Percentiles rank a stretch among this genome's conserved stretches.
These are phyloP conservation scores for Intellagama lesueurii DNA, from an alignment of 2,797 vertebrate species.

Conservation along the genomic window DNA sequence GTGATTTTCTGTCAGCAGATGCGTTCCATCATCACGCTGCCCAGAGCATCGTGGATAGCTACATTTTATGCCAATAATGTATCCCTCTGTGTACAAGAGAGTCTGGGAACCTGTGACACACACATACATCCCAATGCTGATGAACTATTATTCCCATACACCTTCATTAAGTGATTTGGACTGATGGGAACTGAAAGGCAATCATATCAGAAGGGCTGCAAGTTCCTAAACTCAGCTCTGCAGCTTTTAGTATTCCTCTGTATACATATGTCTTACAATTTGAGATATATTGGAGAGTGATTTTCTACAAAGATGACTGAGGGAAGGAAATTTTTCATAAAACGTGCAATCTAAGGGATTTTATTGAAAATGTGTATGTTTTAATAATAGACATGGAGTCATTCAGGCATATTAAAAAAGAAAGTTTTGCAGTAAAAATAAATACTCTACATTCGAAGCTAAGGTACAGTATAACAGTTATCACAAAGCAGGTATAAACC, in stretches of 20 bases:
- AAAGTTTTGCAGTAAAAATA: slow-evolving; percentile 28
- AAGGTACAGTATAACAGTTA: slow-evolving; percentile 19
- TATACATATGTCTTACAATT: background rate
- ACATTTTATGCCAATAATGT: background rate
- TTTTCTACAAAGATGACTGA: slow-evolving; percentile 7
- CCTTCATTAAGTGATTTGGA: background rate
- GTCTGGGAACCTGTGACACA: background rate
- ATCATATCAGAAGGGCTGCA: background rate
- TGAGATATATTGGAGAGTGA: background rate
- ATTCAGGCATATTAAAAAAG: background rate
- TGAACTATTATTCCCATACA: background rate
- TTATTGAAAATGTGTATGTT: slow-evolving; percentile 10
- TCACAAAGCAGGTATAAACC: background rate
- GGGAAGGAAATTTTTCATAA: background rate
- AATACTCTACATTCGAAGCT: background rate
- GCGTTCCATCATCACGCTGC: background rate
- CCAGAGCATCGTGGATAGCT: background rate
- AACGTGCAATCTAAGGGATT: background rate
- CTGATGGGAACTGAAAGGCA: background rate
- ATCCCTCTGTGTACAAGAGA: background rate
- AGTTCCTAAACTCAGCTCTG: background rate
- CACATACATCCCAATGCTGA: background rate
- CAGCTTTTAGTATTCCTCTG: too few relatives aligned
- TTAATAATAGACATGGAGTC: slow-evolving; percentile 13
- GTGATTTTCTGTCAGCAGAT: background rate